phyloP scores from a whole-genome alignment of 2,797 vertebrate genomes.

The Propithecus deckenii region DNA sequence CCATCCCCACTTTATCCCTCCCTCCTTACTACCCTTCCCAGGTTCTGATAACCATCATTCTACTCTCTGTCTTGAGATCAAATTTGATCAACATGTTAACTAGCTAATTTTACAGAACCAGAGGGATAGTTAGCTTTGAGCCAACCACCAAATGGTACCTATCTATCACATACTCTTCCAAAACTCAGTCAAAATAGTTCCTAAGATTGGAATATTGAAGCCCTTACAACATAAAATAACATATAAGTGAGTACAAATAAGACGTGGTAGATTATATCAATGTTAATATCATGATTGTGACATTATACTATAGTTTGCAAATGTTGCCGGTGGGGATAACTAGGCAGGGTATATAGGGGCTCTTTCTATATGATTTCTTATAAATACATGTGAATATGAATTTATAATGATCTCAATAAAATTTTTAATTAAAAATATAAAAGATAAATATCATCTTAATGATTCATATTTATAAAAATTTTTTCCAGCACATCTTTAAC shows the following conservation, averaged over 20 bases:
- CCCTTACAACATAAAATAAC: background rate
- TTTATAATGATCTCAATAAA: background rate
- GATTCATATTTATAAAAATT: background rate
- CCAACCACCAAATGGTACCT: background rate
- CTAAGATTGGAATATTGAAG: background rate
- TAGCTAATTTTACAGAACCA: background rate
- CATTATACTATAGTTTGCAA: background rate
- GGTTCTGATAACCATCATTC: background rate
- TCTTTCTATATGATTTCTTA: background rate
- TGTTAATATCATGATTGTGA: background rate
- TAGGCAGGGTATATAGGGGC: background rate
- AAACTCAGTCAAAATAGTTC: background rate
- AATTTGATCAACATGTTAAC: background rate
- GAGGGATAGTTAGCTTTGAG: background rate
- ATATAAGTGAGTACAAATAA: background rate
- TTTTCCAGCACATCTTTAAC: background rate
- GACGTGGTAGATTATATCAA: background rate
- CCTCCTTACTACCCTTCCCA: background rate
- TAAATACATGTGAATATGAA: background rate
- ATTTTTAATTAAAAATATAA: constrained; percentile 11
- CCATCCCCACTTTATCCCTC: background rate
- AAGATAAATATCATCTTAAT: background rate
- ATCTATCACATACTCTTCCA: background rate
- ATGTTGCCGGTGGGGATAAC: background rate
- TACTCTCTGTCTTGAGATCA: background rate